Evolutionary conservation across 1,140 invertebrate species (phyloP), one percentile per base, ranked within the genome.

Genomic region (Bombus sylvicola): DNA sequence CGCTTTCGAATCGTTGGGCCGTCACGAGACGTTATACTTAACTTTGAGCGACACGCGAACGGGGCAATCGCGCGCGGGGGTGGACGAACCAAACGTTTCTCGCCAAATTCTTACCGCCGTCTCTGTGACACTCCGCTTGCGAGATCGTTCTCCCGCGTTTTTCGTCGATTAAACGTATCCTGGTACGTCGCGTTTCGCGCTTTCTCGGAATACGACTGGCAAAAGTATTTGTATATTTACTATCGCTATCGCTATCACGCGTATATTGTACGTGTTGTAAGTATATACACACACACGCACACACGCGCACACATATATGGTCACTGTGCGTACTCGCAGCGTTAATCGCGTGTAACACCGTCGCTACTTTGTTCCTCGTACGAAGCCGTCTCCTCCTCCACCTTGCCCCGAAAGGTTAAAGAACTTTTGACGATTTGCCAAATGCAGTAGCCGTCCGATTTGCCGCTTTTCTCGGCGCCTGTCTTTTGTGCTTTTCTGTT

Each of bases 11-110:
- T 68, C 84, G 43, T 73, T 81, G 72, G 77, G 41, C 69, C 91
- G 89, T 94, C 92, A 92, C 90, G 87, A 91, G 89, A 90, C 75
- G 80, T 79, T 87, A 87, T 87, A 87, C 75, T 79, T 85, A 85
- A 87, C 82, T 78, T n/a, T 18, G 47, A 71, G 62, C 73, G 75
- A 71, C 57, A 80, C 71, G 84, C 71, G 69, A 81, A 85, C 71
- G 43, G 28, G 47, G 59, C 10, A 34, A 64, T 72, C 39, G 68
- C 69, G 18, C 62, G 53, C 59, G 59, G 53, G 5, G 25, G 75
- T 62, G 53, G 53, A 72, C 76, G 76, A 80, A 62, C 39, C 43
- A 1, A 8, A 31, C 15, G 28, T 62, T n/a, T 28, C 59, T n/a
- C 28, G 37, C 28, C 53, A 25, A 59, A 77, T 62, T 62, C 34